Base-by-base conservation (phyloP, 2,888 invertebrate species). In the Volucella bombylans region DNA sequence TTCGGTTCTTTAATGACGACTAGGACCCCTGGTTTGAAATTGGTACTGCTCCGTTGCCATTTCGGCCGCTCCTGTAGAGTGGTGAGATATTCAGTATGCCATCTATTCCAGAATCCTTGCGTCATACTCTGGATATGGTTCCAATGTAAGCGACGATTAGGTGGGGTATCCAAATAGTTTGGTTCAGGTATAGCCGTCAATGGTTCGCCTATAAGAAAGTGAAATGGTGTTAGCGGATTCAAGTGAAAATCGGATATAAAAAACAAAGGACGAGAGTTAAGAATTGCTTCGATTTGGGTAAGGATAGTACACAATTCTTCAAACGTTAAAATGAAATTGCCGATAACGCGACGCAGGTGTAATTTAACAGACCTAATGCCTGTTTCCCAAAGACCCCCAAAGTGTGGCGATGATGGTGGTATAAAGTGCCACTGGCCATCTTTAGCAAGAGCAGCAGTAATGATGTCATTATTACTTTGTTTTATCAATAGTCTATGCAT, bases 201-300 rank as follows among this genome's bases (percentile, higher is more conserved):
- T 52, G 59, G 57, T 49, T 57, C n/a, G 9, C 69, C 49, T 69
- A 69, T 50, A 18, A 69, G 57, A 49, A 69, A 69, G n/a, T 69
- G 49, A 45, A 41, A 38, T 38, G 52, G 52, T 0, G 61, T 61
- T 45, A 71, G 11, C n/a, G 61, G 59, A n/a, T 71, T 71, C 12
- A 61, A 43, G 31, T 71, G 50, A 0, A 1, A n/a, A 31, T 71
- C 52, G 18, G 71, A 71, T 12, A 71, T 1, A 23, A 23, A 61
- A 71, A n/a, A 71, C 11, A 71, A 14, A 39, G 52, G 71, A 41
- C 71, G 41, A 23, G 71, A 71, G 41, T 71, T 61, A 4, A 61
- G 12, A 11, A 61, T 45, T 43, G 67, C 52, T 54, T 67, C 54
- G 6, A 54, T 43, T 54, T 67, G 67, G n/a, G 18, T 23, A 2